These are phyloP conservation scores for Chironex yamaguchii DNA, from an alignment of 30 jellyfish, hydroid and myxozoan genomes.

Conservation along the genomic window DNA sequence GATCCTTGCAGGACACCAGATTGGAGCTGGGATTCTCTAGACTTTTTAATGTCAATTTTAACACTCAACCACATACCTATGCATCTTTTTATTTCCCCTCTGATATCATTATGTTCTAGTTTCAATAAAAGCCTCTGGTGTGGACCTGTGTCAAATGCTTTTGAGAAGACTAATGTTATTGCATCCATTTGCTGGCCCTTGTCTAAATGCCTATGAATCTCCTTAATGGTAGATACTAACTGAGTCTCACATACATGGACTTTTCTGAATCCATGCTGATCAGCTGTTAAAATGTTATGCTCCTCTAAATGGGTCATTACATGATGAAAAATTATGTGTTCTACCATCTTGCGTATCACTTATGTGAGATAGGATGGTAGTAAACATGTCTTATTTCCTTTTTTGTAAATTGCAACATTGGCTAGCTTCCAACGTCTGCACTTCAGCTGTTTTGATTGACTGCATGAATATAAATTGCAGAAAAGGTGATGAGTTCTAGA, in stretches of 20 bases:
- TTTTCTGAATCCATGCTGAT: constrained; percentile 42
- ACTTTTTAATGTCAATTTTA: background rate
- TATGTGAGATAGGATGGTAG: no score
- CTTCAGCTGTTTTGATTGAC: no score
- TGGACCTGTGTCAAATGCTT: constrained; percentile 36
- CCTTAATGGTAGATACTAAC: constrained; percentile 12
- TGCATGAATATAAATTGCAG: no score
- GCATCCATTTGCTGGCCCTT: constrained; percentile 4
- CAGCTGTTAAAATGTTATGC: constrained; percentile 8
- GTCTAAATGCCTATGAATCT: background rate
- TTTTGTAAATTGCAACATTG: constrained; percentile 37
- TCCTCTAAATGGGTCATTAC: constrained; percentile 11
- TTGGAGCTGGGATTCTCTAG: background rate
- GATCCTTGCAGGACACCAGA: constrained; percentile 36
- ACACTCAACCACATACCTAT: constrained; percentile 2
- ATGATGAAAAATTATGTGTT: constrained; percentile 20
- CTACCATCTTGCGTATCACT: no score
- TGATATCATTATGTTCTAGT: background rate
- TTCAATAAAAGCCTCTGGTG: constrained; percentile 30
- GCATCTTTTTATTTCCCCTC: constrained; percentile 10
- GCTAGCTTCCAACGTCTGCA: constrained; percentile 25
- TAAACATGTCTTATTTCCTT: constrained; percentile 5
- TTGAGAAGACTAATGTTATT: background rate
- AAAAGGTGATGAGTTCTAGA: no score
- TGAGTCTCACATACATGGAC: constrained; percentile 42